Conservation (phyloP, 2,888 invertebrate genomes). For the Epinotia demarniana region DNA sequence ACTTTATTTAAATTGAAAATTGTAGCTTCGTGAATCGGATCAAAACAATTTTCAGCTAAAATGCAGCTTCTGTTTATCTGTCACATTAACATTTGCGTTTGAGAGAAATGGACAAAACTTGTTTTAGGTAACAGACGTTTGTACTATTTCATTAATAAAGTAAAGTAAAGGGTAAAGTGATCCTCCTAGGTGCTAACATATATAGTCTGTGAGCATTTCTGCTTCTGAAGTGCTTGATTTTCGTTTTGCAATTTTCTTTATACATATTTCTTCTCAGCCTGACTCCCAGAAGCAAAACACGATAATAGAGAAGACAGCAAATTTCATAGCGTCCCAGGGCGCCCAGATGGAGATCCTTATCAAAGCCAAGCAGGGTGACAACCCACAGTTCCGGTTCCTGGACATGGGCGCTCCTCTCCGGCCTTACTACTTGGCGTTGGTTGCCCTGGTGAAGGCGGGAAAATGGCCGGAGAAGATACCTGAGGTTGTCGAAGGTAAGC, state of each 20-base stretch:
- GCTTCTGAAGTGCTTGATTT: too few species aligned
- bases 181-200: too few species aligned
- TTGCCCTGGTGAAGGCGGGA: constrained; percentile 66
- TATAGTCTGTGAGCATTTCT: too few species aligned
- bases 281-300: constrained; percentile 94
- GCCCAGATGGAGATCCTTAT: constrained; percentile 99
- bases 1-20: too few species aligned
- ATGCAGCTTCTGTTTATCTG: too few species aligned
- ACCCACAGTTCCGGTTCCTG: constrained; percentile 96
- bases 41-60: too few species aligned
- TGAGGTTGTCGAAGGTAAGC: constrained; percentile 68
- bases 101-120: too few species aligned
- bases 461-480: constrained; percentile 74
- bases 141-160: too few species aligned
- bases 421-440: constrained; percentile 94
- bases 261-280: constrained; percentile 85
- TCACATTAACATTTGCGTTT: too few species aligned
- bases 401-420: constrained; percentile 93
- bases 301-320: constrained; percentile 97
- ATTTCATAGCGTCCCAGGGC: constrained; percentile 95
- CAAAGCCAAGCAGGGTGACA: constrained; percentile 98
- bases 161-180: too few species aligned
- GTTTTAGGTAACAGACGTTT: too few species aligned
- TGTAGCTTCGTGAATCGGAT: too few species aligned
- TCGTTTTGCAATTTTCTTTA: not conserved